These are phyloP conservation scores for Brachionus koreanus DNA, from an alignment of 1,140 invertebrate species.

Conservation along the genomic window DNA sequence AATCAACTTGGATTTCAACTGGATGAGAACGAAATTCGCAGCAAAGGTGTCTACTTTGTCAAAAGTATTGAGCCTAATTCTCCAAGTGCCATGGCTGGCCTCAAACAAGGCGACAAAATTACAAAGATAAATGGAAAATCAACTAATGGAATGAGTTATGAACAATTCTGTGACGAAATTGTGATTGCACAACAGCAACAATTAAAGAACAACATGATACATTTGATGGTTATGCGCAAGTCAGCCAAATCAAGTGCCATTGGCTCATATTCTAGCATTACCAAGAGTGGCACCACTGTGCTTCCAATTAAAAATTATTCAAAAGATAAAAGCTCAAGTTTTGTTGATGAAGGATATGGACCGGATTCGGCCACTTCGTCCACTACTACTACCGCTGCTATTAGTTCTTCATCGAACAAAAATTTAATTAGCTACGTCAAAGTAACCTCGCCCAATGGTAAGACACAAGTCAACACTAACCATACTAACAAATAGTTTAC, in stretches of 20 bases:
- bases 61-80: constrained; percentile 16
- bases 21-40: constrained; percentile 21
- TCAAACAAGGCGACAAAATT: constrained; percentile 40
- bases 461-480: constrained; percentile 1
- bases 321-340: constrained; percentile 19
- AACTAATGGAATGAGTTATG: constrained; percentile 32
- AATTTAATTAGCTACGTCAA: constrained; percentile 28
- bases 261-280: not conserved
- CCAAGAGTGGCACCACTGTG: not conserved
- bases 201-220: constrained; percentile 38
- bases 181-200: constrained; percentile 36
- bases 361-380: constrained; percentile 31
- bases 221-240: constrained; percentile 43
- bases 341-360: constrained; percentile 39
- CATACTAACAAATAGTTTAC: not conserved
- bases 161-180: constrained; percentile 40
- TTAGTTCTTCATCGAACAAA: constrained; percentile 8
- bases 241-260: constrained; percentile 32
- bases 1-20: constrained; percentile 30
- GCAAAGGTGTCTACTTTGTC: constrained; percentile 18
- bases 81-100: constrained; percentile 1
- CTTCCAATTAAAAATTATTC: constrained; percentile 31
- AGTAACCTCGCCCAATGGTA: constrained; percentile 38
- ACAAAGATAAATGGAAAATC: constrained; percentile 44
- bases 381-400: constrained; percentile 39